phyloP scores from a whole-genome alignment of 2,113 vertebrate species.

The Taurulus bubalis region DNA sequence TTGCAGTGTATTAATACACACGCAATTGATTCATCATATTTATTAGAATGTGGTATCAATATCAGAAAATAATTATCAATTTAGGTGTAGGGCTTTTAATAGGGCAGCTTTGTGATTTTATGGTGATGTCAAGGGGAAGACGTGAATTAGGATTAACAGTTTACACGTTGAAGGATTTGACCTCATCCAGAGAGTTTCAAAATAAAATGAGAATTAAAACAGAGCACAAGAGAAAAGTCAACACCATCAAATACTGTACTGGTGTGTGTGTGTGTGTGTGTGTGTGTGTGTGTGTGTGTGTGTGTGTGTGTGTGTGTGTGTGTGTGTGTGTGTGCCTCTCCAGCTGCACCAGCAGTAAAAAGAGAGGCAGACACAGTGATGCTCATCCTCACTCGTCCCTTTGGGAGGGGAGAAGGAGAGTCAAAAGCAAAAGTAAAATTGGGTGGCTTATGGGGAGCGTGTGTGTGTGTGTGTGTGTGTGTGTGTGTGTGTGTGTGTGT shows the following conservation, averaged over 20 bases:
- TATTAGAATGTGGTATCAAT: not conserved
- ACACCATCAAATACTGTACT: not conserved
- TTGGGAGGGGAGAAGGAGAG: constrained; percentile 14
- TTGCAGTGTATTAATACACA: not conserved
- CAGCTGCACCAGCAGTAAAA: constrained; percentile 12
- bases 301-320: constrained; percentile 1
- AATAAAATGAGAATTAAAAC: not conserved
- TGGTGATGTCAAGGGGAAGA: not conserved
- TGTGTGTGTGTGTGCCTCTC: not conserved
- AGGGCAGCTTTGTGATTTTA: constrained; percentile 25
- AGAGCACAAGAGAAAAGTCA: constrained; percentile 2
- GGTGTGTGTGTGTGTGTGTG: not conserved
- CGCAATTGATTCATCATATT: not conserved
- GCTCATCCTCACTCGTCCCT: constrained; percentile 14
- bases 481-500: not conserved
- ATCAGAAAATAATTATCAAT: not conserved
- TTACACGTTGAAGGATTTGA: not conserved
- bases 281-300: not conserved
- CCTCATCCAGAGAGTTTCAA: not conserved
- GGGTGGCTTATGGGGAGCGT: constrained; percentile 18
- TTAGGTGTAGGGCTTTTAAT: not conserved
- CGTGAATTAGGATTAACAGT: not conserved
- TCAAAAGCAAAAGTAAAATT: constrained; percentile 15
- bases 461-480: not conserved
- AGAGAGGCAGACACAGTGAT: constrained; percentile 29